Base-by-base conservation (phyloP, 2,797 vertebrate species). In the Nyctalus aviator region DNA sequence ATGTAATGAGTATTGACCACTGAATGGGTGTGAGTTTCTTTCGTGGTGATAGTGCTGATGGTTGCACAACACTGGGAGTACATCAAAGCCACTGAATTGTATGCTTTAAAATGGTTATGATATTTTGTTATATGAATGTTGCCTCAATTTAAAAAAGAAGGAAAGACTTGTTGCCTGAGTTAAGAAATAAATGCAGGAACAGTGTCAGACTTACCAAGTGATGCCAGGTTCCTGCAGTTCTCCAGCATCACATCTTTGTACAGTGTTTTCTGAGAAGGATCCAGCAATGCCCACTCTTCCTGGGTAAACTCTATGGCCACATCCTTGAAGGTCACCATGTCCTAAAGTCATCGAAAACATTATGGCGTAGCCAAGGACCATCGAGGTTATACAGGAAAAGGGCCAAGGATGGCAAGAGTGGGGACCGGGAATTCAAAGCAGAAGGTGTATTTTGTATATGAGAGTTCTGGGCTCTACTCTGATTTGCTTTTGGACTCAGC, bases 241-340 rank as follows among this genome's bases (percentile, higher is more conserved):
- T 97, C 97, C 79, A 91, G 95, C 97, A 94, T 97, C 83, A 98
- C 97, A 0, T 96, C 95, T 64, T 77, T 91, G 90, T 98, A 97
- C 44, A 98, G 90, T 4, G 90, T 94, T 59, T 92, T 96, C 9
- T 97, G 97, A 25, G 90, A 79, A 2, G 92, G 30, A 27, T 96
- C 92, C 68, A 98, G 93, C 48, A 97, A 64, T 0, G 62, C 92
- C 97, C 97, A 97, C 53, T 97, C 97, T 23, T 97, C 97, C 23
- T 93, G 90, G 3, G 94, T 96, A 92, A 98, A 98, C 44, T 97
- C 95, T 37, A 98, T 90, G 1, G 97, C 94, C 69, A 98, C 97
- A 4, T 97, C 97, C 81, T 97, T 84, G 1, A 98, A 97, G 48
- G 96, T 97, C n/a, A 97, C 97, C 9, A 82, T 76, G 12, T 95